A percentile compares a stretch with the other conserved stretches of the same genome.
These are phyloP conservation scores for Penelope pileata DNA, from an alignment of 2,113 vertebrate species.

Conservation along the genomic window DNA sequence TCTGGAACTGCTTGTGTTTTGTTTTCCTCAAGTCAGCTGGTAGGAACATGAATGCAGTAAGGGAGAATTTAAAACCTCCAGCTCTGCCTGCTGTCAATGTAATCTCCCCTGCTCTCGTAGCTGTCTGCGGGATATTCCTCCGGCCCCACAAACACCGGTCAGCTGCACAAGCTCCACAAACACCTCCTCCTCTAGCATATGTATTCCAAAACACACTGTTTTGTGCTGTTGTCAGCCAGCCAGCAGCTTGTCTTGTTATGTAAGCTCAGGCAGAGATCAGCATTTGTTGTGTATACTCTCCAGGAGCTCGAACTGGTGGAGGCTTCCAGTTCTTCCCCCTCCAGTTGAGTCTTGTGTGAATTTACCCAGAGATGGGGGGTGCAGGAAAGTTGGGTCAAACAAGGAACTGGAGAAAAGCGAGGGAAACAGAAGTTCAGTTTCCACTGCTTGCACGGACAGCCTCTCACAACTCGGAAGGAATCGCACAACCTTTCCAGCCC, in stretches of 20 bases:
- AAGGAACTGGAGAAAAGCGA: neutral
- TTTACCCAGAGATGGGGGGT: neutral
- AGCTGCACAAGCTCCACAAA: too few relatives aligned
- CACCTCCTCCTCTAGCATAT: neutral
- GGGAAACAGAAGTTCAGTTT: neutral
- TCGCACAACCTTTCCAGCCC: accelerated
- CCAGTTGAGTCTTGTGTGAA: neutral
- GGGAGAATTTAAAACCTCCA: neutral
- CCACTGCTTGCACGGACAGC: neutral
- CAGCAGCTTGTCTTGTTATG: neutral
- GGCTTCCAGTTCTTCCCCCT: neutral
- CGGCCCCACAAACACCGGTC: neutral
- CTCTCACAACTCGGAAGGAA: neutral
- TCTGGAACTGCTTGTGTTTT: neutral
- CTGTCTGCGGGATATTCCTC: neutral
- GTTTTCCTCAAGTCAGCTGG: neutral
- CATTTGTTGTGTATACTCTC: neutral
- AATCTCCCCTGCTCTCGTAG: accelerated
- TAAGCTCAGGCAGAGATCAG: neutral
- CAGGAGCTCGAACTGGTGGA: neutral
- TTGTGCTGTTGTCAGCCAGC: neutral
- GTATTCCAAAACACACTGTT: neutral
- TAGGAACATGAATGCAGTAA: accelerated
- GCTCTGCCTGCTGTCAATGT: neutral
- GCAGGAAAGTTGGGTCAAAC: neutral